Conservation (phyloP, 2,888 invertebrate species). For the Noctua fimbriata region DNA sequence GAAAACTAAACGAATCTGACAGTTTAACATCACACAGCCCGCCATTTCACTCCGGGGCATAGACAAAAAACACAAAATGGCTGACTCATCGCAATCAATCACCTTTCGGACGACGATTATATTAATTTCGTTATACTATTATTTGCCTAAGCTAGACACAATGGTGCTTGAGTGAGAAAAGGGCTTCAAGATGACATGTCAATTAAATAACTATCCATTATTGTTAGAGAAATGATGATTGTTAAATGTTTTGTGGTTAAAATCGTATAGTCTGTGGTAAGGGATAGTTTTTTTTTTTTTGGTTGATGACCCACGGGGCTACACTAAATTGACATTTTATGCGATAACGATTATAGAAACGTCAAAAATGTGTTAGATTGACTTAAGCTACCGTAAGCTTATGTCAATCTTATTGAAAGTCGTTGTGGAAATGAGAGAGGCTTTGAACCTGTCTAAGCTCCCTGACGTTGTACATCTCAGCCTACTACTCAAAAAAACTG, state of each 20-base stretch:
- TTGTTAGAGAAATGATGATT: constrained; percentile 64
- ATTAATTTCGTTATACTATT: constrained; percentile 87
- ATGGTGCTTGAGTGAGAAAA: constrained; percentile 79
- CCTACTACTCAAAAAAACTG: too few species aligned
- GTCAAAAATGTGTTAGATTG: neutral
- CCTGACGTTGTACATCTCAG: neutral
- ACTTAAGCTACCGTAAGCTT: neutral
- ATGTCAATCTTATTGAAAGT: neutral
- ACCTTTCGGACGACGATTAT: constrained; percentile 88
- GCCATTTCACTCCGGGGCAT: constrained; percentile 58
- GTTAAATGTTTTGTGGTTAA: constrained; percentile 31
- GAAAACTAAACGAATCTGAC: constrained; percentile 67
- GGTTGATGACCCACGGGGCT: neutral
- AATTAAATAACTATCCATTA: constrained; percentile 86
- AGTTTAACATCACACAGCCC: constrained; percentile 66
- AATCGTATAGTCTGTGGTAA: constrained; percentile 37
- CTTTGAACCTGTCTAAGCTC: neutral
- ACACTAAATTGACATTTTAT: neutral
- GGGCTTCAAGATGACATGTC: constrained; percentile 85
- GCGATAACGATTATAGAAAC: neutral
- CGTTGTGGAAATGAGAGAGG: neutral
- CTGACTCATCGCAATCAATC: constrained; percentile 88
- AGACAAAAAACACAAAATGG: constrained; percentile 76
- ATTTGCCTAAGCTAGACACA: constrained; percentile 88
- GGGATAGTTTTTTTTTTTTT: constrained; percentile 19